These are phyloP conservation scores for Teinopalpus imperialis DNA, from an alignment of 2,888 invertebrate species.

Conservation along the genomic window DNA sequence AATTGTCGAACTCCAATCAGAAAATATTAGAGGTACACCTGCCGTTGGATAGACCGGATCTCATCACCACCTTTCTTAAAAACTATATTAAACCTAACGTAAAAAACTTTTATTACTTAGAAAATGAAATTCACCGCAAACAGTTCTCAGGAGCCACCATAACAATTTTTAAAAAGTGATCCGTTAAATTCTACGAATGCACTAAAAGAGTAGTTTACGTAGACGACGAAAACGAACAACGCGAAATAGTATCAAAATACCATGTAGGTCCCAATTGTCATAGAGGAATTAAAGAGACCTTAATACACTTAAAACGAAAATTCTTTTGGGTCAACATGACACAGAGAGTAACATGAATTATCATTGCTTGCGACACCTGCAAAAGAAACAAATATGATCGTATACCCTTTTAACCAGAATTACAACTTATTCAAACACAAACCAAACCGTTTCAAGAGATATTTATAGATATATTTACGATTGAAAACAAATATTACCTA, in stretches of 20 bases:
- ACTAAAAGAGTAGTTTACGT: slow-evolving; percentile 30
- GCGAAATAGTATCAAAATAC: slow-evolving; percentile 19
- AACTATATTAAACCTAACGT: slow-evolving; percentile 20
- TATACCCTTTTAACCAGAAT: slow-evolving; percentile 24
- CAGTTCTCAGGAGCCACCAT: slow-evolving; percentile 23
- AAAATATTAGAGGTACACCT: no score
- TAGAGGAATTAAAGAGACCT: slow-evolving; percentile 24
- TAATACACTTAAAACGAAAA: no score
- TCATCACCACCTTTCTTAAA: no score
- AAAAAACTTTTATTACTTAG: slow-evolving; percentile 32
- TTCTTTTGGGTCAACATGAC: no score
- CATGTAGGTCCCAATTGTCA: slow-evolving; percentile 25
- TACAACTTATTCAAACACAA: slow-evolving; percentile 3
- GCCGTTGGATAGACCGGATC: no score
- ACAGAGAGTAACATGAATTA: slow-evolving; percentile 25
- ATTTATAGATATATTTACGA: background rate
- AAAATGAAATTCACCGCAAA: slow-evolving; percentile 23
- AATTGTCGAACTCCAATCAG: no score
- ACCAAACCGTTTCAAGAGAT: background rate
- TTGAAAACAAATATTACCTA: background rate
- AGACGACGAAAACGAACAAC: slow-evolving; percentile 22
- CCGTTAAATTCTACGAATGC: slow-evolving; percentile 33
- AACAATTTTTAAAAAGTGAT: slow-evolving; percentile 30
- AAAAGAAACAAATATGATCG: slow-evolving; percentile 31
- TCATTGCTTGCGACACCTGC: slow-evolving; percentile 35